Evolutionary conservation across 2,888 invertebrate species (phyloP).

Genomic region (Nowickia ferox): DNA sequence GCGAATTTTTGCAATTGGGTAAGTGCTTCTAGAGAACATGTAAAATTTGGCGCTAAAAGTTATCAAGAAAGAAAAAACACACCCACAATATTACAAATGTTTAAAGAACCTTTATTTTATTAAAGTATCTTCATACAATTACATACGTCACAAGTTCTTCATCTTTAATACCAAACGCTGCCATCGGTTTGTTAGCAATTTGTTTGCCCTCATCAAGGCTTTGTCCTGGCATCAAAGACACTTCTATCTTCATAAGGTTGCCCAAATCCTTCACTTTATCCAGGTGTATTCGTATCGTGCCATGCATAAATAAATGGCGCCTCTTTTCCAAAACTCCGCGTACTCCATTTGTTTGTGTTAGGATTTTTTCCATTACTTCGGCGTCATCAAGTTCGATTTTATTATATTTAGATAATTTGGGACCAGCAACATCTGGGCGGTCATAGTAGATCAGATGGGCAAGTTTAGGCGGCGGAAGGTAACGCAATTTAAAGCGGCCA

Average conservation of each 20-base stretch:
- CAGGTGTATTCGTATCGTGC: conserved; percentile 90
- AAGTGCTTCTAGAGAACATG: too few species aligned
- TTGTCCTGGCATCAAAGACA: conserved; percentile 84
- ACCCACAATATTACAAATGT: too few species aligned
- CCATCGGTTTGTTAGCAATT: conserved; percentile 85
- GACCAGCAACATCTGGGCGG: conserved; percentile 90
- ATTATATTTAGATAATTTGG: conserved; percentile 90
- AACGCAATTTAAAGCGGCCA: conserved; percentile 81
- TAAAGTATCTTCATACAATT: conserved; percentile 46
- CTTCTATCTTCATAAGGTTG: conserved; percentile 88
- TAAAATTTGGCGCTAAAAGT: too few species aligned
- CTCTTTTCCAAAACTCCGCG: conserved; percentile 90
- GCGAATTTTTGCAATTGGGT: too few species aligned
- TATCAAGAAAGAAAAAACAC: too few species aligned
- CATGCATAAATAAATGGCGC: conserved; percentile 88
- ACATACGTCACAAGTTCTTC: conserved; percentile 83
- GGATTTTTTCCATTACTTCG: conserved; percentile 84
- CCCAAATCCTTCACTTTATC: conserved; percentile 90
- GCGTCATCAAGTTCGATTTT: conserved; percentile 85
- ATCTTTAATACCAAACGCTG: conserved; percentile 83
- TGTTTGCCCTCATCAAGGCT: conserved; percentile 84
- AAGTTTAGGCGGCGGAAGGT: conserved; percentile 76
- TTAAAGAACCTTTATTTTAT: too few species aligned
- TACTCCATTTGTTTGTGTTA: conserved; percentile 86
- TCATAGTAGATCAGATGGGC: conserved; percentile 91